phyloP scores from a whole-genome alignment of 2,797 vertebrate genomes.

The Peromyscus nudipes region DNA sequence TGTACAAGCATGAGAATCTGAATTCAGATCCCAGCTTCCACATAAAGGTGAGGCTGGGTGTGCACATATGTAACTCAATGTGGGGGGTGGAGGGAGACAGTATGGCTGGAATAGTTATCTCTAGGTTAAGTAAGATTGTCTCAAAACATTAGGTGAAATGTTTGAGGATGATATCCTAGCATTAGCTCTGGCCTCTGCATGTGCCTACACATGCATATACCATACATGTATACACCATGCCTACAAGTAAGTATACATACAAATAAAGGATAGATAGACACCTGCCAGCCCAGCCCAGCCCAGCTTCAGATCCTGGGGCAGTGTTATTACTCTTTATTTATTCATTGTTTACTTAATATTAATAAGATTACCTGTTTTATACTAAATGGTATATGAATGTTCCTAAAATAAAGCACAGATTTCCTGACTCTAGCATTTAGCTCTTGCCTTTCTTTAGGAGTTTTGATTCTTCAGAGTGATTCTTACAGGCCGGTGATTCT shows the following conservation, averaged over 20 bases:
- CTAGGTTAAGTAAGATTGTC: not conserved
- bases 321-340: not conserved
- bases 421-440: not conserved
- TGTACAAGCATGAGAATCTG: not conserved
- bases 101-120: not conserved
- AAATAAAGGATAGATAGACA: not conserved
- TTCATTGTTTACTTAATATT: conserved; percentile 25
- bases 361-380: not conserved
- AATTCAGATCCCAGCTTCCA: not conserved
- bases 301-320: not conserved
- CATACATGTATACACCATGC: not conserved
- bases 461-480: not conserved
- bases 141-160: not conserved
- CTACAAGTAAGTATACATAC: not conserved
- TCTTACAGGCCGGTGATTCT: not conserved
- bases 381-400: not conserved
- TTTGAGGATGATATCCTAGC: not conserved
- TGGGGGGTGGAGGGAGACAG: not conserved
- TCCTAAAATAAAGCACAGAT: conserved; percentile 1
- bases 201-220: not conserved
- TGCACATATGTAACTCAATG: not conserved
- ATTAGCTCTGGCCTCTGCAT: not conserved
- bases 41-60: not conserved
- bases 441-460: not conserved
- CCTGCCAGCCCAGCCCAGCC: too few species aligned